Evolutionary conservation across 2,113 vertebrate species (phyloP), one percentile per base, ranked within the genome.

Genomic region (Pseudorectes ferrugineus): DNA sequence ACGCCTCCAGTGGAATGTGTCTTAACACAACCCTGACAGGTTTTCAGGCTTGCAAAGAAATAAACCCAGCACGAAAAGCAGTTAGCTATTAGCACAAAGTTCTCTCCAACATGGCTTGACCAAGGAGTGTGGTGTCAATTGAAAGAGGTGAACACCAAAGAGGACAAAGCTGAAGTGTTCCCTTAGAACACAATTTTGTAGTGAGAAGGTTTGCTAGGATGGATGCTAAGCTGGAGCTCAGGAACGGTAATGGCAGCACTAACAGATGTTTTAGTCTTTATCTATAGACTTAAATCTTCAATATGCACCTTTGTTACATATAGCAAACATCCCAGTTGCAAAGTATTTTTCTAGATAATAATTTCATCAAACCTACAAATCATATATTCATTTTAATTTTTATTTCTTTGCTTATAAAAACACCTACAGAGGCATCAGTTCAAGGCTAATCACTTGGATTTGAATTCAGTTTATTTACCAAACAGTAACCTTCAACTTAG

Each of bases 1-100:
- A 96, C 2, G 8, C 92, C 88, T 77, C 92, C 85, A 75, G 61
- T 77, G 79, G 82, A 93, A 96, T 40, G 52, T 88, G 92, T 49
- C 40, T 93, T 55, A 96, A 86, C 94, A 78, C 57, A 93, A 4
- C 52, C 45, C 76, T 4, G 1, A 46, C 3, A 0, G 57, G 3
- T 10, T 75, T 92, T 48, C 89, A 83, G 79, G 48, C 57, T 92
- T 86, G 52, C 68, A 72, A 55, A 78, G 79, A 59, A 94, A 66
- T 35, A 77, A 57, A 23, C 67, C 46, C 14, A 86, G 84, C 2
- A 7, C 7, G 28, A 86, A 88, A 77, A 92, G 79, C 51, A 84
- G 82, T 80, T 49, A 89, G 51, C 59, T 88, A 67, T 48, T 85
- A 76, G 58, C n/a, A 80, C n/a, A 77, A 81, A 67, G 40, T 10